Evolutionary conservation across 23 tunicate species (phyloP), one percentile per base, ranked within the genome.

Genomic region (Halocynthia roretzi): DNA sequence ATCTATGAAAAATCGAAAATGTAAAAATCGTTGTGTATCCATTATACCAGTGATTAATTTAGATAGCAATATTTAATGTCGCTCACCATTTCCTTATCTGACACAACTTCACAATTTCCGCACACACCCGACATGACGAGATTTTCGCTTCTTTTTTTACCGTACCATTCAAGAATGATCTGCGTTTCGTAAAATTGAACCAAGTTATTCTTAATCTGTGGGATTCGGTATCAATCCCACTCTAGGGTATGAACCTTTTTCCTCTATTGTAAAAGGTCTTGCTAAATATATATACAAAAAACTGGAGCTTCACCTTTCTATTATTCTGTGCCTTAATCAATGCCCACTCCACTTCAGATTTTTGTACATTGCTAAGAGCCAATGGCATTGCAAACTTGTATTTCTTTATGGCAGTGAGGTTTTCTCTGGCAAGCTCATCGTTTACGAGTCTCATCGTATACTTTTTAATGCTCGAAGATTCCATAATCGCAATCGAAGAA

Each of bases 111-210:
- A 15, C 70, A 65, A 9, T 20, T 20, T 65, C 70, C 70, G 2
- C 70, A 65, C 9, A 65, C 19, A 10, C 70, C 70, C 17, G n/a
- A 8, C 70, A 65, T 10, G 9, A 40, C 31, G 70, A 65, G 44
- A 31, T 31, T 15, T 65, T 40, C 19, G 10, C 31, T 65, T 9
- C 48, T 11, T 20, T 65, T 65, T 10, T 65, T 48, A 11, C 70
- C 70, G 70, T 65, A 65, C 70, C 70, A 65, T 15, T 65, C 70
- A 11, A 65, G 70, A 65, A 65, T 65, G 19, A 65, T 5, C 70
- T 65, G 17, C 44, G 44, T 31, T 31, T 4, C 44, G 44, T 31
- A 31, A 31, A 31, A 31, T 31, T 31, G 44, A 31, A 31, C 1
- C 1, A 31, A 31, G 44, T 31, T 31, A 31, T 31, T 31, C 44